Evolutionary conservation across 2,113 vertebrate species (phyloP).

Genomic region (Agelaius tricolor): DNA sequence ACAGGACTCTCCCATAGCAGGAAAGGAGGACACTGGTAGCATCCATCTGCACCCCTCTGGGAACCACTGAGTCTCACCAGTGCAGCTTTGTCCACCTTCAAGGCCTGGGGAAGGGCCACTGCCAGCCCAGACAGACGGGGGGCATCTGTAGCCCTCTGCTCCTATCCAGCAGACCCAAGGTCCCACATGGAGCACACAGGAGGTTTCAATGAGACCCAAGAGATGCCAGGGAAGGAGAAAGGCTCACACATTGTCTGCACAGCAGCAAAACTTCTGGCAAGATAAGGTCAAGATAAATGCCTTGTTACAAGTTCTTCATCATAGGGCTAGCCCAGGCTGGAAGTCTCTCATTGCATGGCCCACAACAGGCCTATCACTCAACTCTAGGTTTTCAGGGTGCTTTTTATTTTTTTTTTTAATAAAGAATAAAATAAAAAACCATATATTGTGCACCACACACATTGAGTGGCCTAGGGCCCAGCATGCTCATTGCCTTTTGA

Average conservation of each 20-base stretch:
- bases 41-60: not conserved
- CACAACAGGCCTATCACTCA: not conserved
- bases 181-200: not conserved
- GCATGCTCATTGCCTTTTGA: not conserved
- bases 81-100: not conserved
- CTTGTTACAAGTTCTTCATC: not conserved
- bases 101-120: not conserved
- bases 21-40: not conserved
- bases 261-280: not conserved
- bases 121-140: not conserved
- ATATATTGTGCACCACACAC: not conserved
- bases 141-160: not conserved
- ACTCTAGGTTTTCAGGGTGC: not conserved
- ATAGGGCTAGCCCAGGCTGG: not conserved
- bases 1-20: not conserved
- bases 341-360: fast-evolving
- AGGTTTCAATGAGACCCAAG: not conserved
- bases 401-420: not conserved
- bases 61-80: not conserved
- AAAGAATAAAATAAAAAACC: not conserved
- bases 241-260: not conserved
- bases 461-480: not conserved
- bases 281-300: not conserved
- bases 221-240: not conserved
- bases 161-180: not conserved